phyloP scores from a whole-genome alignment of 1,140 invertebrate species.

The Matsumurasca onukii region DNA sequence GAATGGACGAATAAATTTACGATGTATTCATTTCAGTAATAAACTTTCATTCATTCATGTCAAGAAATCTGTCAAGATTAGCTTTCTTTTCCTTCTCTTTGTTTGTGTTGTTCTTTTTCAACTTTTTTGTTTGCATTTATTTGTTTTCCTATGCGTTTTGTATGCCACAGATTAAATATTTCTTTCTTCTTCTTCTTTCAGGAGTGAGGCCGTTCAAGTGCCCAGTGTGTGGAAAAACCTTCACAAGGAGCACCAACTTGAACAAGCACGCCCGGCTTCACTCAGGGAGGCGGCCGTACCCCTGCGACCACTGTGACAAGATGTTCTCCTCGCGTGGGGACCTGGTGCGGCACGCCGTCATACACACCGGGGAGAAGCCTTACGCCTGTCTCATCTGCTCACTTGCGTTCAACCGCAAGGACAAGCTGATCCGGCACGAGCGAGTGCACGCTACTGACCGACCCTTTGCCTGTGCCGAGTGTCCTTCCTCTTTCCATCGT shows the following conservation, averaged over 20 bases:
- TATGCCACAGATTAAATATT: too few species aligned
- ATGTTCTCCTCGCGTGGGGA: conserved; percentile 64
- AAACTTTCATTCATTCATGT: too few species aligned
- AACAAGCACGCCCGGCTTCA: conserved; percentile 81
- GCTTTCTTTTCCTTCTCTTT: too few species aligned
- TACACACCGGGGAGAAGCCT: conserved; percentile 47
- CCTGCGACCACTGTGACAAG: conserved; percentile 59
- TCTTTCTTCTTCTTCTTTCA: too few species aligned
- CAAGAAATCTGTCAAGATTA: too few species aligned
- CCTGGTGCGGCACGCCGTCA: conserved; percentile 54
- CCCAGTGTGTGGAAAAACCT: conserved; percentile 65
- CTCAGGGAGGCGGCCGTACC: conserved; percentile 60
- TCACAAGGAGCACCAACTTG: conserved; percentile 76
- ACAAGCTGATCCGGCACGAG: conserved; percentile 47
- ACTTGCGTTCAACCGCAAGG: conserved; percentile 40
- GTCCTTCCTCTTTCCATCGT: conserved; percentile 64
- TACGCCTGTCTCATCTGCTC: conserved; percentile 46
- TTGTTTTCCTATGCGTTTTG: too few species aligned
- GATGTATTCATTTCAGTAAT: too few species aligned
- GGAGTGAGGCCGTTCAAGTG: conserved; percentile 58
- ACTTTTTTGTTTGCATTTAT: too few species aligned
- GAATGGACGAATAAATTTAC: too few species aligned
- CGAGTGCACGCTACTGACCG: conserved; percentile 58
- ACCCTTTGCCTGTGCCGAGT: conserved; percentile 60
- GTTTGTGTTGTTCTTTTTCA: too few species aligned